Evolutionary conservation across 2,797 vertebrate species (phyloP), one percentile per base, ranked within the genome.

Genomic region (Macropus fuliginosus): DNA sequence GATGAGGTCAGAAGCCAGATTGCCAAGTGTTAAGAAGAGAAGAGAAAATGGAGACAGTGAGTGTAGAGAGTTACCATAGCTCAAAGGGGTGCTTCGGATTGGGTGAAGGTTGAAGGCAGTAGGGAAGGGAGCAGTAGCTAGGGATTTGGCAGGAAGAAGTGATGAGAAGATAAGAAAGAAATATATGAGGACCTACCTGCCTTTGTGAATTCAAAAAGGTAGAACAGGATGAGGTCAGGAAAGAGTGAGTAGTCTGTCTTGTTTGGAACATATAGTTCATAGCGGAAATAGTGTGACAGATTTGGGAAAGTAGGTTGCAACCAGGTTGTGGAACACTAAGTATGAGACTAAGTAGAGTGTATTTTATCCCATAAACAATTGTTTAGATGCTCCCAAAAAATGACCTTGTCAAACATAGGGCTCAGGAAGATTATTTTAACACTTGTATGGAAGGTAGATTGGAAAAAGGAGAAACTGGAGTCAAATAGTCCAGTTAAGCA

Each of bases 381-480:
- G 40, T 87, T 87, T 46, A 46, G 40, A 9, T 46, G 74, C 40
- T 46, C 40, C 74, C 27, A 27, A 50, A 34, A 46, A 27, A 16
- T 87, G 40, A 46, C 40, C 74, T 81, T 46, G 40, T 81, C n/a
- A 74, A 74, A 40, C 62, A n/a, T 74, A 74, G 34, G 62, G 62
- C 34, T n/a, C 5, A 40, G 62, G 62, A 4, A n/a, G 5, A 40
- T 66, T 34, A 62, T 66, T 74, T 95, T 95, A 91, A 54, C 31
- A 12, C 55, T 81, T 90, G 56, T 92, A 62, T 56, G 5, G 27
- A 90, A 29, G 90, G 31, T 91, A 18, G 93, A 46, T 94, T 95
- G 27, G 46, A 16, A 57, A 91, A 46, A 13, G 21, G 1, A 0
- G 50, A 21, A 91, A 59, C 74, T 13, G 40, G 31, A 94, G 24